Conservation (phyloP, 2,888 invertebrate genomes). For the Drosophila borealis region DNA sequence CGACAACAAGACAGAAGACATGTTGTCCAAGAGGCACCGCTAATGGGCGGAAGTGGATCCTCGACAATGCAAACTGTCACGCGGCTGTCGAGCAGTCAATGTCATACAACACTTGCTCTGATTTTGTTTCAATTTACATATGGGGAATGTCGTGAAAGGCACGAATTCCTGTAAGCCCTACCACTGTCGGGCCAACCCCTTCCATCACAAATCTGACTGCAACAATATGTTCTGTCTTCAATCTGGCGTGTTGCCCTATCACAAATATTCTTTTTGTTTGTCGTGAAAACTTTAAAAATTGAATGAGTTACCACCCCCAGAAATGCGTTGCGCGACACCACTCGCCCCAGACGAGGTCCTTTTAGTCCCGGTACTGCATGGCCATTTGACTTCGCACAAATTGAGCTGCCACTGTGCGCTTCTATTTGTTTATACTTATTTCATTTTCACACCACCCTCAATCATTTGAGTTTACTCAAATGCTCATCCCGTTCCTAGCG, state of each 20-base stretch:
- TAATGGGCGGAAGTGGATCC: constrained; percentile 25
- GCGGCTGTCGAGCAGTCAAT: constrained; percentile 21
- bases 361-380: constrained; percentile 12
- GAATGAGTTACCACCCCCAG: constrained; percentile 15
- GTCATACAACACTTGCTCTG: constrained; percentile 39
- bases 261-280: constrained; percentile 10
- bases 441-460: constrained; percentile 71
- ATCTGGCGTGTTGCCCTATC: background rate
- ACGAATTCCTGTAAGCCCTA: background rate
- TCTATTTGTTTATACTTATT: constrained; percentile 78
- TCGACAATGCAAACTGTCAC: constrained; percentile 43
- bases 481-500: constrained; percentile 12
- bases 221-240: constrained; percentile 42
- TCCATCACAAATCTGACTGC: constrained; percentile 27
- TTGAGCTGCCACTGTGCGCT: constrained; percentile 58
- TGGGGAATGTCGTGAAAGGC: background rate
- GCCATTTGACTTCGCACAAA: constrained; percentile 62
- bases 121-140: constrained; percentile 40
- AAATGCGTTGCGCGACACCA: constrained; percentile 6
- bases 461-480: constrained; percentile 28
- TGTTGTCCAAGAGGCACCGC: constrained; percentile 11
- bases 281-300: constrained; percentile 30
- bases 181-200: background rate
- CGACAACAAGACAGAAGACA: constrained; percentile 40
- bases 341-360: constrained; percentile 5